A percentile compares a stretch with the other conserved stretches of the same genome.
Evolutionary conservation across 2,888 invertebrate genomes (phyloP).

Genomic region (Leptura quadrifasciata): DNA sequence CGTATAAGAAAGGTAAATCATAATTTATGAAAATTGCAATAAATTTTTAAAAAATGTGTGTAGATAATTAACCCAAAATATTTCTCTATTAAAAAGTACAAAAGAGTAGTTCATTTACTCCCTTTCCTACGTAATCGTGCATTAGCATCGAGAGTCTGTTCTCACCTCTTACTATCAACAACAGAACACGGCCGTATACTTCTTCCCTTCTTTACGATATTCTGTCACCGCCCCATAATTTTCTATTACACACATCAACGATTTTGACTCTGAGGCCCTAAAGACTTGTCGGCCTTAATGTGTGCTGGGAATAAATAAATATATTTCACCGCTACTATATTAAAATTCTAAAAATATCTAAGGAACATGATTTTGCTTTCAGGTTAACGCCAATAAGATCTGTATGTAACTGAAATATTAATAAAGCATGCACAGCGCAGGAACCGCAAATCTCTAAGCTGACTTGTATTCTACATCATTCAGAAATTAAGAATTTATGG

Average conservation of each 20-base stretch:
- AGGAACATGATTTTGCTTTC: conserved; percentile 38
- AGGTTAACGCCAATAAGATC: conserved; percentile 22
- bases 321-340: conserved; percentile 28
- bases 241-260: conserved; percentile 44
- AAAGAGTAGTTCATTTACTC: neutral
- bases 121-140: neutral
- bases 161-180: conserved; percentile 27
- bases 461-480: neutral
- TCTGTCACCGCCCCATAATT: conserved; percentile 43
- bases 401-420: conserved; percentile 18
- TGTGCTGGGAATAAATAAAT: conserved; percentile 42
- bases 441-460: neutral
- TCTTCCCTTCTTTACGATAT: conserved; percentile 42
- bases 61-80: neutral
- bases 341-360: conserved; percentile 36
- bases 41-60: no score
- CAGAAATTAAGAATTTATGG: neutral
- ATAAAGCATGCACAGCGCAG: neutral
- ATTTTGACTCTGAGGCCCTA: conserved; percentile 40
- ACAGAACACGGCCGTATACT: conserved; percentile 25
- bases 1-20: no score
- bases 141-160: conserved; percentile 20
- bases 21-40: no score
- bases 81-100: neutral
- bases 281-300: conserved; percentile 42